phyloP scores from a whole-genome alignment of 2,113 vertebrate genomes.

The Lontra canadensis region DNA sequence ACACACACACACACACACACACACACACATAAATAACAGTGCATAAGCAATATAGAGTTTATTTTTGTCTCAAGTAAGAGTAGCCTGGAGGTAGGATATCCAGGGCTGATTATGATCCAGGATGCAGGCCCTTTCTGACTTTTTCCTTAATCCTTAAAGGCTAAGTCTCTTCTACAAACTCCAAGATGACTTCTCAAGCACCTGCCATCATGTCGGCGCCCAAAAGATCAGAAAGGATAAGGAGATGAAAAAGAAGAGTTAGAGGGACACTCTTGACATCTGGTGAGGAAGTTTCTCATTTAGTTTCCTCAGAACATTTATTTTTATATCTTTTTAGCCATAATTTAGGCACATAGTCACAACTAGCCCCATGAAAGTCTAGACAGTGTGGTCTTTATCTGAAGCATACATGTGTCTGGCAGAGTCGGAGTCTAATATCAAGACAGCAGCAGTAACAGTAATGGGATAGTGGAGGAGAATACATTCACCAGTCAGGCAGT shows the following conservation, averaged over 20 bases:
- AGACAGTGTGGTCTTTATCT: neutral
- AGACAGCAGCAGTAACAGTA: neutral
- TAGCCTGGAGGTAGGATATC: neutral
- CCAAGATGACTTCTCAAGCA: neutral
- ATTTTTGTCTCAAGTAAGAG: neutral
- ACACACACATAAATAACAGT: neutral
- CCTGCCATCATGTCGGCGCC: neutral
- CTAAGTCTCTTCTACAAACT: neutral
- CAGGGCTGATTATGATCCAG: neutral
- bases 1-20: too few species aligned
- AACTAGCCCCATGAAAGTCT: neutral
- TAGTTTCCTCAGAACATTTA: neutral
- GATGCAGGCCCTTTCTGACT: neutral
- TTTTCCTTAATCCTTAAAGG: neutral
- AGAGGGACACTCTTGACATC: neutral
- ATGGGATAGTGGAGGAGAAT: neutral
- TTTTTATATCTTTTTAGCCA: neutral
- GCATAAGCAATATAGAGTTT: neutral
- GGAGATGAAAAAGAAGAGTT: neutral
- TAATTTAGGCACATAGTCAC: neutral
- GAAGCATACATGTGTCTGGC: neutral
- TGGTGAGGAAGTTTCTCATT: neutral
- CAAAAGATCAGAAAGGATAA: neutral
- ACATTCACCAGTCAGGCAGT: accelerated
- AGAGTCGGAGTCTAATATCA: neutral